Percentiles rank a stretch among this genome's conserved stretches.
Evolutionary conservation across 2,797 vertebrate genomes (phyloP).

Genomic region (Smutsia temminckii): DNA sequence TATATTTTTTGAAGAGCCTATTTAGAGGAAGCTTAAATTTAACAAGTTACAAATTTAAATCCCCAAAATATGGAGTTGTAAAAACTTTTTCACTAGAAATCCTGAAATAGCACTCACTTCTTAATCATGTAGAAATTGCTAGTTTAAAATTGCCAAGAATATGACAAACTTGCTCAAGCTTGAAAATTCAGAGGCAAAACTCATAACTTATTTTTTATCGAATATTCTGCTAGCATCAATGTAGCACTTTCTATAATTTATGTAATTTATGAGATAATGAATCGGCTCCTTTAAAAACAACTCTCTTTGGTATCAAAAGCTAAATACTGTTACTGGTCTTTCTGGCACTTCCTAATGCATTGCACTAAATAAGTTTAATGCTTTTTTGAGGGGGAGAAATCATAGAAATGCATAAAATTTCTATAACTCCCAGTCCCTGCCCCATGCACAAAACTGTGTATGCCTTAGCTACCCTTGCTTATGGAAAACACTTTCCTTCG

Average conservation of each 20-base stretch:
- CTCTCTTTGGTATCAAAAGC: neutral
- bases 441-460: neutral
- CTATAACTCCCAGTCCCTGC: neutral
- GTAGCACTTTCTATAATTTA: neutral
- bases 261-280: conserved; percentile 12
- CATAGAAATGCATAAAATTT: neutral
- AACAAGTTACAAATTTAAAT: conserved; percentile 55
- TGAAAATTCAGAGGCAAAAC: conserved; percentile 55
- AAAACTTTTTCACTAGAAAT: conserved; percentile 51
- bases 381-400: neutral
- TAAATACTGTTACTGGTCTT: neutral
- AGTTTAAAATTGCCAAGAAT: conserved; percentile 63
- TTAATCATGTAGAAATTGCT: conserved; percentile 56
- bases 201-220: conserved; percentile 15
- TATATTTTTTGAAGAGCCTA: conserved; percentile 32
- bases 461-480: neutral
- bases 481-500: conserved; percentile 10
- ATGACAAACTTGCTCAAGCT: conserved; percentile 60
- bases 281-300: neutral
- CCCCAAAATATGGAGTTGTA: conserved; percentile 42
- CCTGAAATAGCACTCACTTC: conserved; percentile 35
- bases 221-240: neutral
- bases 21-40: conserved; percentile 32
- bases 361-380: neutral
- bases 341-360: neutral